phyloP scores from a whole-genome alignment of 1,140 invertebrate species.

The Aphelinus atriplicis region DNA sequence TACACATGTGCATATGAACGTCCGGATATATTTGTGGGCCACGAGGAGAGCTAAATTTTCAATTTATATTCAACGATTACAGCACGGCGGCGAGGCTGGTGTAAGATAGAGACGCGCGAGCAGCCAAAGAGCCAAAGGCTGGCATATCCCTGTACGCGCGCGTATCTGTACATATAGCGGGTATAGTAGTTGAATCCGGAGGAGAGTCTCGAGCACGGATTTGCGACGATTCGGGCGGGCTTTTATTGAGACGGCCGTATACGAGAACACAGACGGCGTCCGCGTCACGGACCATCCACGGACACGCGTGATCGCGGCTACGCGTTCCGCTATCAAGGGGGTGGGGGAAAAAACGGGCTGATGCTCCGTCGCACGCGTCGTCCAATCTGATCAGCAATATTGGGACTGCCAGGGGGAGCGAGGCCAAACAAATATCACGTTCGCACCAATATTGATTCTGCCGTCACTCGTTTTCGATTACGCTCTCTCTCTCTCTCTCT shows the following conservation, averaged over 20 bases:
- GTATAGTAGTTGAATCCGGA: too few species aligned
- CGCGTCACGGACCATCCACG: too few species aligned
- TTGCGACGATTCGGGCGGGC: slow-evolving; percentile 11
- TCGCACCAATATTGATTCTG: slow-evolving; percentile 36
- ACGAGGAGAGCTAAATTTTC: slow-evolving; percentile 34
- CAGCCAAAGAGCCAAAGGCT: too few species aligned
- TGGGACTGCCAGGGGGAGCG: background rate
- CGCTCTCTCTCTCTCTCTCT: background rate
- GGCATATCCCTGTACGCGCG: too few species aligned
- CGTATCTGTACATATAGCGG: too few species aligned
- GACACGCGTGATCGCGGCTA: background rate
- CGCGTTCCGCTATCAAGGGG: too few species aligned
- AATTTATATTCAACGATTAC: slow-evolving; percentile 43
- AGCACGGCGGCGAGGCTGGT: background rate
- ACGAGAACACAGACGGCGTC: background rate
- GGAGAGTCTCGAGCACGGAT: background rate
- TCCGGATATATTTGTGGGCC: too few species aligned
- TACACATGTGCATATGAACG: background rate
- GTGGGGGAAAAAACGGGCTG: background rate
- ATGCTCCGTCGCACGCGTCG: background rate
- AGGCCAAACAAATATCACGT: slow-evolving; percentile 36
- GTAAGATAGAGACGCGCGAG: too few species aligned
- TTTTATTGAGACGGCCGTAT: background rate
- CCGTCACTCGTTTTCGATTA: slow-evolving; percentile 36
- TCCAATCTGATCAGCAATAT: slow-evolving; percentile 23